These are phyloP conservation scores for Dicyrtoma fusca DNA, from an alignment of 2,888 invertebrate genomes.

Conservation along the genomic window DNA sequence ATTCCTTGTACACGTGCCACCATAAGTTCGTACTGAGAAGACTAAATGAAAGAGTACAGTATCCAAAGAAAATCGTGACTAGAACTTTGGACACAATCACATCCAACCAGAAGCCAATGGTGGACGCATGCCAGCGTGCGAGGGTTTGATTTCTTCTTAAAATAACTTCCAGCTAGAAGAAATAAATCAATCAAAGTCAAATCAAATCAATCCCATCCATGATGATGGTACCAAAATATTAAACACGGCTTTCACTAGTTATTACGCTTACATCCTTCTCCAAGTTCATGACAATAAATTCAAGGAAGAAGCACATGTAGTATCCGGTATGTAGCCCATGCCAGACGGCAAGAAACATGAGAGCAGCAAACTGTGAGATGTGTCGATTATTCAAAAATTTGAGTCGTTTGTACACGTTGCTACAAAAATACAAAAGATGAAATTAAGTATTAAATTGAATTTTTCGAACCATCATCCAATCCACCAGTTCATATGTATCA, in stretches of 20 bases:
- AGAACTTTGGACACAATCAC: constrained; percentile 69
- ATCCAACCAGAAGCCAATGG: constrained; percentile 53
- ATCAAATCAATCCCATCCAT: neutral
- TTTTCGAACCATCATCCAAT: neutral
- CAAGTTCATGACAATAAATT: constrained; percentile 82
- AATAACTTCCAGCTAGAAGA: constrained; percentile 66
- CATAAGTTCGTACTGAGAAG: constrained; percentile 72
- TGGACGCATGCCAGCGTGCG: constrained; percentile 60
- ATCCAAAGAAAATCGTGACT: constrained; percentile 81
- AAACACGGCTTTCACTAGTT: too few relatives aligned
- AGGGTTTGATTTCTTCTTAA: constrained; percentile 63
- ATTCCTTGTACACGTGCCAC: constrained; percentile 67
- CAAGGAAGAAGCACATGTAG: constrained; percentile 88
- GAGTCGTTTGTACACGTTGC: constrained; percentile 89
- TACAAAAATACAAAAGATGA: constrained; percentile 54
- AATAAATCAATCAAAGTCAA: constrained; percentile 7
- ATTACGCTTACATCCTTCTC: constrained; percentile 75
- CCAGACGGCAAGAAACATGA: constrained; percentile 91
- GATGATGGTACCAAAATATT: neutral
- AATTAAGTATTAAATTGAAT: neutral
- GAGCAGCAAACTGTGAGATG: constrained; percentile 77
- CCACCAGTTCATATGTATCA: too few relatives aligned
- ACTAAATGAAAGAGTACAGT: constrained; percentile 76
- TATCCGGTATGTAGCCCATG: constrained; percentile 95
- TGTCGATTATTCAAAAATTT: constrained; percentile 83